A percentile compares a stretch with the other conserved stretches of the same genome.
These are phyloP conservation scores for Menidia beryllina DNA, from an alignment of 2,113 vertebrate genomes.

Conservation along the genomic window DNA sequence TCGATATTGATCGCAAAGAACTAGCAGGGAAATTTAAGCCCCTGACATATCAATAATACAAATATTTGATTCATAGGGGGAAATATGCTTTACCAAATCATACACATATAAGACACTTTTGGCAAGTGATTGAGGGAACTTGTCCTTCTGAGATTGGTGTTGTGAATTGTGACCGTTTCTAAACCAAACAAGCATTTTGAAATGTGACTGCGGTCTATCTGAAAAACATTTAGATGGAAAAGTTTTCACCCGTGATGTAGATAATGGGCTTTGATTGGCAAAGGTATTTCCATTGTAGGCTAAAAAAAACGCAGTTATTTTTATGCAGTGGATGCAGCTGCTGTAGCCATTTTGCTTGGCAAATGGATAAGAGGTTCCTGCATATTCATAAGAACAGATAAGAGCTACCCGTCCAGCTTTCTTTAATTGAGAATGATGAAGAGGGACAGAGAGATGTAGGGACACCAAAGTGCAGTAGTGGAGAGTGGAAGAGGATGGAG, in stretches of 20 bases:
- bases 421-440: constrained; percentile 84
- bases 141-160: too few relatives aligned
- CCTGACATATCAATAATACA: too few relatives aligned
- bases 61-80: too few relatives aligned
- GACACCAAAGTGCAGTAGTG: constrained; percentile 56
- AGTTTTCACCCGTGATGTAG: not conserved
- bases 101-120: too few relatives aligned
- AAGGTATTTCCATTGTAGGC: constrained; percentile 33
- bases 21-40: too few relatives aligned
- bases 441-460: constrained; percentile 68
- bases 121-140: too few relatives aligned
- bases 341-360: constrained; percentile 51
- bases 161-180: too few relatives aligned
- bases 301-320: constrained; percentile 39
- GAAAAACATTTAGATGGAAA: too few relatives aligned
- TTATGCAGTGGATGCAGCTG: constrained; percentile 38
- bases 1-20: too few relatives aligned
- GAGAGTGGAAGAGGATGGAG: constrained; percentile 53
- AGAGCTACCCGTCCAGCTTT: constrained; percentile 73
- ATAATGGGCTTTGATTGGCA: constrained; percentile 12
- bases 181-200: too few relatives aligned
- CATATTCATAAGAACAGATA: constrained; percentile 83
- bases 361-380: constrained; percentile 70
- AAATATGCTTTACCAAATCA: too few relatives aligned
- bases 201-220: too few relatives aligned